Conservation (phyloP, 2,888 invertebrate genomes). For the Phalera bucephala region DNA sequence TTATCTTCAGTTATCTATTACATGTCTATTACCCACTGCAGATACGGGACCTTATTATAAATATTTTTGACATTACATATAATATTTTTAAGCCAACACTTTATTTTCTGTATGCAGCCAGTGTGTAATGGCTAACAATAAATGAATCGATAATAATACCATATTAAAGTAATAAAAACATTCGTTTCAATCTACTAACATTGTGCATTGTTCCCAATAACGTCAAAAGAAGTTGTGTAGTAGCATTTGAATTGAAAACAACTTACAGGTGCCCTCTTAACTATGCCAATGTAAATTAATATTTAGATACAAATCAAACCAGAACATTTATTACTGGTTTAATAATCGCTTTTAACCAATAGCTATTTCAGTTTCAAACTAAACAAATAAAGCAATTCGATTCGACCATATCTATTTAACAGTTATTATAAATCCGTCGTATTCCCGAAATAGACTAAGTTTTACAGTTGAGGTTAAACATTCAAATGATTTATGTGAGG, state of each 20-base stretch:
- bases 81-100: too few species aligned
- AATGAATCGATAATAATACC: too few species aligned
- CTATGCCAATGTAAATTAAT: constrained; percentile 26
- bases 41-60: too few species aligned
- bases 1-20: too few species aligned
- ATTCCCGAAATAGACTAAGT: background rate
- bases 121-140: too few species aligned
- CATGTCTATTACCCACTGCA: too few species aligned
- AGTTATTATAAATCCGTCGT: background rate
- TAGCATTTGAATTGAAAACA: constrained; percentile 28
- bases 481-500: constrained; percentile 29
- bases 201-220: background rate
- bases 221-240: constrained; percentile 8
- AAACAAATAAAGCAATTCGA: constrained; percentile 3
- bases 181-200: too few species aligned
- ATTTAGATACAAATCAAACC: constrained; percentile 9
- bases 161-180: too few species aligned
- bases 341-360: constrained; percentile 7
- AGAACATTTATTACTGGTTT: constrained; percentile 9
- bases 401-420: background rate
- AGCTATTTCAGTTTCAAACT: constrained; percentile 2
- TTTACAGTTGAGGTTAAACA: constrained; percentile 12
- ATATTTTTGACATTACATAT: too few species aligned
- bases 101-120: too few species aligned
- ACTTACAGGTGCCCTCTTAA: constrained; percentile 19